Conservation (phyloP, 2,888 invertebrate genomes). For the Antitype chi region DNA sequence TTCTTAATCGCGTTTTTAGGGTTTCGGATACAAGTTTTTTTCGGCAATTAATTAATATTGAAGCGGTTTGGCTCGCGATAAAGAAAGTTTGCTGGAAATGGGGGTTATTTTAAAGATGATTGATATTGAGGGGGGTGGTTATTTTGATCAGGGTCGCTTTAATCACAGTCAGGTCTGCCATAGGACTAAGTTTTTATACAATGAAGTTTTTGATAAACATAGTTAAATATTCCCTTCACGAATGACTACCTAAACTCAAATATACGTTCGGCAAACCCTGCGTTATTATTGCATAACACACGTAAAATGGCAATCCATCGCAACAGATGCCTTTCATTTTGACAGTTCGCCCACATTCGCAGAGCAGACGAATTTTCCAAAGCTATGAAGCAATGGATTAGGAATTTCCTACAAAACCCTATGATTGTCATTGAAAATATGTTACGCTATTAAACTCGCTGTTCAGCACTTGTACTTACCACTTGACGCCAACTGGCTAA, state of each 20-base stretch:
- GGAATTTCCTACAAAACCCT: neutral
- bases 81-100: constrained; percentile 17
- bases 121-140: neutral
- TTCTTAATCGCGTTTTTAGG: constrained; percentile 56
- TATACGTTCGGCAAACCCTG: neutral
- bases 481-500: neutral
- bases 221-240: neutral
- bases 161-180: neutral
- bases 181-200: neutral
- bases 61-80: constrained; percentile 26
- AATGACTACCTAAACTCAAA: too few species aligned
- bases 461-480: neutral
- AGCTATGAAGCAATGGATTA: neutral
- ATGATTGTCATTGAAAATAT: neutral
- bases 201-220: neutral
- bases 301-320: neutral
- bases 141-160: too few species aligned
- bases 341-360: neutral
- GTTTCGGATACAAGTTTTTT: constrained; percentile 49
- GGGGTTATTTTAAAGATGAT: constrained; percentile 13
- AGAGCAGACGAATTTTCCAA: neutral
- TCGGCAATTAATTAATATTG: constrained; percentile 57
- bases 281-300: too few species aligned
- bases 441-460: neutral
- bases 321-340: neutral